Conservation (phyloP, 2,113 vertebrate species). For the Clarias macrocephalus region DNA sequence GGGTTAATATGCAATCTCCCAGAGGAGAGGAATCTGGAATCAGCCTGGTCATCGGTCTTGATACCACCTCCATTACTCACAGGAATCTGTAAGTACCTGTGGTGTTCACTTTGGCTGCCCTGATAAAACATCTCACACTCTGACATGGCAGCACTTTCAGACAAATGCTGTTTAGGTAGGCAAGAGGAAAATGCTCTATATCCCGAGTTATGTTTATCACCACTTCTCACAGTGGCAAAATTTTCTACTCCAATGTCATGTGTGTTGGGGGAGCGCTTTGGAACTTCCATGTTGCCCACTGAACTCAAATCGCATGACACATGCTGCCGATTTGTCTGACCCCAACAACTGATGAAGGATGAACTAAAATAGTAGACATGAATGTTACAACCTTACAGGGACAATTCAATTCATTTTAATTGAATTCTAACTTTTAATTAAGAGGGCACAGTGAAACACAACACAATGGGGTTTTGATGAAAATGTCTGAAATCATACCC, state of each 20-base stretch:
- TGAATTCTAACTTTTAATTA: background rate
- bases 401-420: background rate
- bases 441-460: background rate
- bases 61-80: constrained; percentile 62
- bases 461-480: background rate
- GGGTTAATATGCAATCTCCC: constrained; percentile 75
- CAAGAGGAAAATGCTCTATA: constrained; percentile 82
- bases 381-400: background rate
- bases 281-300: constrained; percentile 81
- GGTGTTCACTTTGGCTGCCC: constrained; percentile 71
- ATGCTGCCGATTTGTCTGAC: constrained; percentile 71
- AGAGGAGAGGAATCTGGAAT: constrained; percentile 60
- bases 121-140: constrained; percentile 84
- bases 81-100: constrained; percentile 59
- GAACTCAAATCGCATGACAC: constrained; percentile 78
- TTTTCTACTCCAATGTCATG: constrained; percentile 56
- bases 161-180: constrained; percentile 71
- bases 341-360: constrained; percentile 71
- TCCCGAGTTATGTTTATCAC: constrained; percentile 75
- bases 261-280: constrained; percentile 77
- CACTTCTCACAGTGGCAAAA: constrained; percentile 23
- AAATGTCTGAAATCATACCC: constrained; percentile 71
- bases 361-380: constrained; percentile 62
- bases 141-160: constrained; percentile 63
- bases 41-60: constrained; percentile 64